These are phyloP conservation scores for Acheta domesticus DNA, from an alignment of 2,888 invertebrate genomes.

Conservation along the genomic window DNA sequence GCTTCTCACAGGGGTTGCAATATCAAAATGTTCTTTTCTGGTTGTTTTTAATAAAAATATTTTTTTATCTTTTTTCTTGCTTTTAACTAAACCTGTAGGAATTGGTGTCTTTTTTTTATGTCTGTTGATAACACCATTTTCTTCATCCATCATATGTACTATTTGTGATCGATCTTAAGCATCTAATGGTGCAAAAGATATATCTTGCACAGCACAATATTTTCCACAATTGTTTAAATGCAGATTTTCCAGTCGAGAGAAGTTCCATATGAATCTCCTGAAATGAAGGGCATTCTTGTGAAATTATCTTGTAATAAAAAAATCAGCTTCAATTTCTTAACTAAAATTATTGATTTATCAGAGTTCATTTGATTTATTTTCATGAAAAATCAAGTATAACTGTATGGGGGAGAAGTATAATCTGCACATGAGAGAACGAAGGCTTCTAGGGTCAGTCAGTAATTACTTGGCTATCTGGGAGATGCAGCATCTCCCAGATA, in stretches of 20 bases:
- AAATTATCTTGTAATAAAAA: not conserved
- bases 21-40: not conserved
- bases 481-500: too few species aligned
- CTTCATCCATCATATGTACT: constrained; percentile 92
- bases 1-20: not conserved
- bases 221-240: constrained; percentile 99
- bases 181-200: constrained; percentile 90
- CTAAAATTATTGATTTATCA: constrained; percentile 25
- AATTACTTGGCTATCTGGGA: too few species aligned
- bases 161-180: constrained; percentile 88
- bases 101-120: constrained; percentile 48
- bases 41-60: not conserved
- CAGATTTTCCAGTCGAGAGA: constrained; percentile 98
- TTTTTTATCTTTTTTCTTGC: not conserved
- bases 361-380: not conserved
- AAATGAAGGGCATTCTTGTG: constrained; percentile 35
- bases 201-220: constrained; percentile 97
- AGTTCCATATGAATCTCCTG: constrained; percentile 97
- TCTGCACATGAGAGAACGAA: too few species aligned
- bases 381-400: too few species aligned
- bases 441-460: too few species aligned
- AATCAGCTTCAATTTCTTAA: constrained; percentile 4
- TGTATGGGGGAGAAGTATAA: too few species aligned
- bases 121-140: constrained; percentile 77
- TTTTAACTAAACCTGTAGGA: not conserved